Conservation (phyloP, 2,888 invertebrate genomes). For the Melolontha melolontha region DNA sequence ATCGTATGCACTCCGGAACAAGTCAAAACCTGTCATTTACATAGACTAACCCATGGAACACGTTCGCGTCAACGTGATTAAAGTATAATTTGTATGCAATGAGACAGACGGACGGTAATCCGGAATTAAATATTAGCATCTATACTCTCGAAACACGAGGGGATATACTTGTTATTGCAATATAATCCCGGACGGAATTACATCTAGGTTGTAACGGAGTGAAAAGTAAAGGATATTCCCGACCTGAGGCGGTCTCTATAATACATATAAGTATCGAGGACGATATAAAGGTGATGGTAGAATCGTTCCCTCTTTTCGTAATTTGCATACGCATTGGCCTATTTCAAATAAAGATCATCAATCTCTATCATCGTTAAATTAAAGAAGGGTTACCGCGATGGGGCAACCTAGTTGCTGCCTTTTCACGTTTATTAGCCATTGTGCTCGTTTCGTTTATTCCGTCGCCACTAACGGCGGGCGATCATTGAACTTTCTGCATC, state of each 20-base stretch:
- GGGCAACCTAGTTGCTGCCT: too few relatives aligned
- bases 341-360: neutral
- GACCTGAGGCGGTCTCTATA: neutral
- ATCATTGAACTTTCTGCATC: too few relatives aligned
- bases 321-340: neutral
- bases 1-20: neutral
- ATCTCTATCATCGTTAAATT: neutral
- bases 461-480: too few relatives aligned
- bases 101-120: slow-evolving; percentile 8
- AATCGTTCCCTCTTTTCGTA: too few relatives aligned
- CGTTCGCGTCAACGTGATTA: neutral
- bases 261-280: neutral
- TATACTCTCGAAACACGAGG: neutral
- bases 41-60: neutral
- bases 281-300: neutral
- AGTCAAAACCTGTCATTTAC: slow-evolving; percentile 13
- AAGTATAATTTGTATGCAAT: slow-evolving; percentile 24
- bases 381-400: too few relatives aligned
- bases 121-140: slow-evolving; percentile 25
- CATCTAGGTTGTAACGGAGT: slow-evolving; percentile 13
- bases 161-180: slow-evolving; percentile 26
- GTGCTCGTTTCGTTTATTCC: too few relatives aligned
- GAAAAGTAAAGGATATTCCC: slow-evolving; percentile 19
- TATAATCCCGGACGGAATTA: slow-evolving; percentile 27
- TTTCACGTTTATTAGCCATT: too few relatives aligned